phyloP scores from a whole-genome alignment of 2,888 invertebrate genomes.

The Orgyia antiqua region DNA sequence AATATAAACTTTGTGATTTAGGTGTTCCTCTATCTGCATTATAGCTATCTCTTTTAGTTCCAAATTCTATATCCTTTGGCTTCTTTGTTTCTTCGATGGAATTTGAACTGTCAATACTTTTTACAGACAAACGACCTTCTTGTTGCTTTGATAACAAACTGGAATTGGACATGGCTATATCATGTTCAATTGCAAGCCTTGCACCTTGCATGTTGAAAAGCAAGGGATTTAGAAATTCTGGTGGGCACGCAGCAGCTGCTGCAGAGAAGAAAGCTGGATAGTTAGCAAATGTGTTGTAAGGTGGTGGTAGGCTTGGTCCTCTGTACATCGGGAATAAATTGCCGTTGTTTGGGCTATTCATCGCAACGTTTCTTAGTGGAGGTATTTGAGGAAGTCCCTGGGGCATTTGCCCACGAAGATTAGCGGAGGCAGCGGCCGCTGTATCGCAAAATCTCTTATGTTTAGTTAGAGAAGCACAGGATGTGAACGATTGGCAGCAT shows the following conservation, averaged over 20 bases:
- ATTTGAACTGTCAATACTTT: conserved; percentile 63
- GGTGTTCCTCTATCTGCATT: conserved; percentile 75
- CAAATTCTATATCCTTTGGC: conserved; percentile 50
- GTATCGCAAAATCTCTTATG: conserved; percentile 98
- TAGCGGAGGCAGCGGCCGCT: conserved; percentile 70
- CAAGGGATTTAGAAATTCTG: conserved; percentile 81
- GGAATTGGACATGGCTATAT: conserved; percentile 71
- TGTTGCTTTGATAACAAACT: conserved; percentile 73
- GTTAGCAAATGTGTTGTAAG: conserved; percentile 81
- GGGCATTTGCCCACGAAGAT: conserved; percentile 65
- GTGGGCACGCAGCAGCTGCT: conserved; percentile 74
- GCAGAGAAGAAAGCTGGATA: conserved; percentile 74
- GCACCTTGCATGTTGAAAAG: conserved; percentile 80
- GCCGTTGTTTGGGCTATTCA: conserved; percentile 61
- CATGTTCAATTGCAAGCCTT: conserved; percentile 69
- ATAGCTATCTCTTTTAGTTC: conserved; percentile 46
- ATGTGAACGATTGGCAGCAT: conserved; percentile 95
- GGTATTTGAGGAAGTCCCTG: conserved; percentile 63
- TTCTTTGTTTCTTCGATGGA: conserved; percentile 64
- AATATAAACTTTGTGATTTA: conserved; percentile 56
- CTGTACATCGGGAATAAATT: conserved; percentile 86
- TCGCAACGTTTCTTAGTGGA: conserved; percentile 58
- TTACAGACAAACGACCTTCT: conserved; percentile 64
- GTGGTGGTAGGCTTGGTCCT: conserved; percentile 80
- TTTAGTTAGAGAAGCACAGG: conserved; percentile 94